A percentile compares a stretch with the other conserved stretches of the same genome.
These are phyloP conservation scores for Micromesistius poutassou DNA, from an alignment of 2,797 vertebrate species.

Conservation along the genomic window DNA sequence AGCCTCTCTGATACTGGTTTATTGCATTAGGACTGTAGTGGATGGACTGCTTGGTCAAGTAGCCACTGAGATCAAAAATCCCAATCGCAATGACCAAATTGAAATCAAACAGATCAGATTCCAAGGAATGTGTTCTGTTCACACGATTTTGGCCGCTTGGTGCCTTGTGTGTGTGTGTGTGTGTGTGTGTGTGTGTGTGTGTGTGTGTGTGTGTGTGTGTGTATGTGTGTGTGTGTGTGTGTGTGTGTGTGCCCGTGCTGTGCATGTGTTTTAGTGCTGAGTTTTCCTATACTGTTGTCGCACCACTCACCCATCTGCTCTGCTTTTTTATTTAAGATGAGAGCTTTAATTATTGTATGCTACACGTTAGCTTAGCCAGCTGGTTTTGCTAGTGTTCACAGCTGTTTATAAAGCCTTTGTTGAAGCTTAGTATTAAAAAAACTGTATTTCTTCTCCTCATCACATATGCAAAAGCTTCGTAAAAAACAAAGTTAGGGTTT, in stretches of 20 bases:
- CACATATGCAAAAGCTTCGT: background rate
- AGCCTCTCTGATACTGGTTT: no score
- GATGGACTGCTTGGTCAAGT: background rate
- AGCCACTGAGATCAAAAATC: background rate
- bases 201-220: background rate
- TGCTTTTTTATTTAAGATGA: conserved; percentile 9
- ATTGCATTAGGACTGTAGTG: no score
- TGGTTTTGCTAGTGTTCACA: background rate
- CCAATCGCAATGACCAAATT: background rate
- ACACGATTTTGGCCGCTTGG: background rate
- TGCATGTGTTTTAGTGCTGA: background rate
- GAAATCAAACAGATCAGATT: background rate
- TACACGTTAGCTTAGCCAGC: conserved; percentile 2
- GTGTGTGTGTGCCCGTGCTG: conserved; percentile 7
- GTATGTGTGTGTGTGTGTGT: background rate
- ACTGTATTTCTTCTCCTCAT: background rate
- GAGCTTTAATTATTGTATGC: conserved; percentile 4
- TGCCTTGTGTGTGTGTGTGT: background rate
- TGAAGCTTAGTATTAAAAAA: background rate
- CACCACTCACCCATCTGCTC: conserved; percentile 30
- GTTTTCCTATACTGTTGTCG: background rate
- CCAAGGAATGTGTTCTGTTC: background rate
- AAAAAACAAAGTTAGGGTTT: background rate
- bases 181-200: background rate
- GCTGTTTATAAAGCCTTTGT: background rate